Conservation (phyloP, 2,888 invertebrate genomes). For the Thumatha senex region DNA sequence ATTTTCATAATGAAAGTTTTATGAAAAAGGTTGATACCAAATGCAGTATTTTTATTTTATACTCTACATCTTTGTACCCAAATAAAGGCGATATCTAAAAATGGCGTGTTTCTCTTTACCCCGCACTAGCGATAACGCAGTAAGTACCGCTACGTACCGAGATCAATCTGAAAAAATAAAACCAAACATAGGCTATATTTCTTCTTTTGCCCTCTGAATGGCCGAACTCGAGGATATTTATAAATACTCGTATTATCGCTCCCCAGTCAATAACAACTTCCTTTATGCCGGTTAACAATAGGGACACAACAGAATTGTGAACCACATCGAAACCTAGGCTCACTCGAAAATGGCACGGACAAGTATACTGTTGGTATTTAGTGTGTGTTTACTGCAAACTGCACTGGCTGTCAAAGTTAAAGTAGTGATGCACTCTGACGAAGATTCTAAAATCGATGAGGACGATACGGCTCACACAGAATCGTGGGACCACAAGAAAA, state of each 20-base stretch:
- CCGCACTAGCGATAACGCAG: neutral
- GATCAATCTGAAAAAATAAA: constrained; percentile 10
- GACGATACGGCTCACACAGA: constrained; percentile 52
- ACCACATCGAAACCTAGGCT: constrained; percentile 11
- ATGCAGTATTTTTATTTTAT: constrained; percentile 83
- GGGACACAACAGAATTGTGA: constrained; percentile 14
- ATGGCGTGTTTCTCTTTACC: constrained; percentile 6
- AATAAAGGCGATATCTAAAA: constrained; percentile 76
- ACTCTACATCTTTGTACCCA: constrained; percentile 81
- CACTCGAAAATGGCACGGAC: constrained; percentile 47
- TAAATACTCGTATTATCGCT: constrained; percentile 63
- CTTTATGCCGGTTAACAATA: constrained; percentile 30
- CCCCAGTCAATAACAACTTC: constrained; percentile 43
- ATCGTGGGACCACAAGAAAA: constrained; percentile 49
- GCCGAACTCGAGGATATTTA: constrained; percentile 46
- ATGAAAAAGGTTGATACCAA: constrained; percentile 79
- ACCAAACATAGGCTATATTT: constrained; percentile 16
- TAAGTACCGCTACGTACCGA: constrained; percentile 1
- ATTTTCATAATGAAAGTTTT: constrained; percentile 80
- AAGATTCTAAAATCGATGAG: constrained; percentile 64
- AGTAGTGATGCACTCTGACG: constrained; percentile 71
- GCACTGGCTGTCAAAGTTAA: constrained; percentile 66
- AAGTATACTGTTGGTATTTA: constrained; percentile 36
- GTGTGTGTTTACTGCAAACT: constrained; percentile 45
- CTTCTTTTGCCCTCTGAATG: constrained; percentile 35